Evolutionary conservation across 2,797 vertebrate species (phyloP), one percentile per base, ranked within the genome.

Genomic region (Liparis tanakae): DNA sequence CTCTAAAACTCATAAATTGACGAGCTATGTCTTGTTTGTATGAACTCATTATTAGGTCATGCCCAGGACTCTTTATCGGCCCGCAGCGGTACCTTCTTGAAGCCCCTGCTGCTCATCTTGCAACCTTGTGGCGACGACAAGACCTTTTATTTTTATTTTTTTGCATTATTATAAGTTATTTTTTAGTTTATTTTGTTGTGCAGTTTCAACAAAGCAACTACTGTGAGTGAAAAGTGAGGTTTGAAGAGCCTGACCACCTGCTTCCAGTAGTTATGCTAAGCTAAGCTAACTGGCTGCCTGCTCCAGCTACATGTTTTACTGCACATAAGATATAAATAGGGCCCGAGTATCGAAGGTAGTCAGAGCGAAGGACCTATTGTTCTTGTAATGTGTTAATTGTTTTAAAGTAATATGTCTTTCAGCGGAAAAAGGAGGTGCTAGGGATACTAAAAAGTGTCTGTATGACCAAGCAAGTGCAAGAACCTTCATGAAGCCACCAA

Each of bases 131-230:
- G 25, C 8, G 25, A n/a, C 46, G 17, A 48, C 44, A 46, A 10
- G 37, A 10, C 37, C 39, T 37, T 37, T 41, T 41, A 1, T 51
- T 51, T 12, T 50, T 5, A 1, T 51, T 10, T 10, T 20, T 51
- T 51, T 20, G 4, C n/a, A 10, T 51, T 51, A 51, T 30, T 30
- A 30, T 30, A 1, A 48, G 10, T 48, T 10, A 48, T 48, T 34
- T 56, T 56, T 34, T 34, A 33, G 34, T 56, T 56, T 1, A n/a
- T 20, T 51, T 50, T 10, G 8, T n/a, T 18, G 55, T 36, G 33
- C 55, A 53, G 48, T 20, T 44, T 62, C 37, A 71, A 61, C 10
- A 33, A 61, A 60, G 15, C 5, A 70, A 25, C 41, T 34, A 33
- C 36, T 34, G 12, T 0, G 1, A 44, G 22, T 43, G 22, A 25